Evolutionary conservation across 1,140 invertebrate genomes (phyloP).

Genomic region (Aphelinus atriplicis): DNA sequence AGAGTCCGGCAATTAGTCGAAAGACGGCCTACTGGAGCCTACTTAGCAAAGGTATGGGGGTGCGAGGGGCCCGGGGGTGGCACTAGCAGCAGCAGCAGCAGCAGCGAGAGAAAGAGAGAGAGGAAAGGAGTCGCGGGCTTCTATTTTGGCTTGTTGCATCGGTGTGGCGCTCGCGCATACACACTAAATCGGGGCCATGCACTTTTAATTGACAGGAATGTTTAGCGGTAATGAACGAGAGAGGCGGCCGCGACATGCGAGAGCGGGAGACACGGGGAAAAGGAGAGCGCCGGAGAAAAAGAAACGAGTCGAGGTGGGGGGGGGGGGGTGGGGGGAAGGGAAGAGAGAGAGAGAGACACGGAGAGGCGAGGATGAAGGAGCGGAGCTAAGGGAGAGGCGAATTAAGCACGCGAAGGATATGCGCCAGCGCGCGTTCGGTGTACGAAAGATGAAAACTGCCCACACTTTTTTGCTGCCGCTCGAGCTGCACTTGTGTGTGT

Average conservation of each 20-base stretch:
- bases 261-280: conserved; percentile 44
- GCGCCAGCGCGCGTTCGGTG: background rate
- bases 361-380: conserved; percentile 34
- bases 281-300: conserved; percentile 45
- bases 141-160: conserved; percentile 3
- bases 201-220: conserved; percentile 66
- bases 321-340: conserved; percentile 27
- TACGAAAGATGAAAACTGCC: conserved; percentile 34
- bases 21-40: too few species aligned
- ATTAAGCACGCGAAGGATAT: conserved; percentile 25
- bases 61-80: too few species aligned
- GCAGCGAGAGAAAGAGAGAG: background rate
- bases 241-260: conserved; percentile 45
- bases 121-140: background rate
- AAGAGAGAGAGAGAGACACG: conserved; percentile 7
- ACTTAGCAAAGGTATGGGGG: too few species aligned
- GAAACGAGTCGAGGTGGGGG: conserved; percentile 28
- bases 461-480: background rate
- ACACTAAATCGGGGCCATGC: conserved; percentile 57
- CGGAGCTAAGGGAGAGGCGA: conserved; percentile 38
- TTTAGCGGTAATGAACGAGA: conserved; percentile 62
- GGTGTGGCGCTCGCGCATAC: conserved; percentile 35
- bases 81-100: background rate
- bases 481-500: too few species aligned
- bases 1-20: too few species aligned